Percentiles rank a stretch among this genome's conserved stretches.
phyloP scores from a whole-genome alignment of 1,140 invertebrate genomes.

The Doryteuthis pealeii region DNA sequence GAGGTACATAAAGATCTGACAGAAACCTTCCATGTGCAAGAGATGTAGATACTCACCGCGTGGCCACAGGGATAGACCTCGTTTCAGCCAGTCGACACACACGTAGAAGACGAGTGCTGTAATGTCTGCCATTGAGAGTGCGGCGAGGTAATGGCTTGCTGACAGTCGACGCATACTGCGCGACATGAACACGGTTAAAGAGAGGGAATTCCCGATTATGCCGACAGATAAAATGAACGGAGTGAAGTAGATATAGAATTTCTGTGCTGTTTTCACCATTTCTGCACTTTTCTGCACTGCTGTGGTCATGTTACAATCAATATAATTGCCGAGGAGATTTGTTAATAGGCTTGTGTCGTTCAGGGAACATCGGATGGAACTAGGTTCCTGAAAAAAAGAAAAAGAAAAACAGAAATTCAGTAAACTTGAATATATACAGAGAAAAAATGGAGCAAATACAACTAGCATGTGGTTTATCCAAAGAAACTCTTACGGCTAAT shows the following conservation, averaged over 20 bases:
- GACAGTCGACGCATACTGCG: constrained; percentile 43
- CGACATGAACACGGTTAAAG: constrained; percentile 45
- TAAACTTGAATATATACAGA: too few relatives aligned
- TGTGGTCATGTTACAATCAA: background rate
- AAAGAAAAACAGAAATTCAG: too few relatives aligned
- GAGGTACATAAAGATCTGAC: constrained; percentile 45
- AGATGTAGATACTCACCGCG: constrained; percentile 18
- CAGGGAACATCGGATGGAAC: too few relatives aligned
- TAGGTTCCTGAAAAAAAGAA: too few relatives aligned
- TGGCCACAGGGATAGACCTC: constrained; percentile 26
- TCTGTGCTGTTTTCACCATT: constrained; percentile 16
- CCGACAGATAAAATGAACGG: constrained; percentile 43
- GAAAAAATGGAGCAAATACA: too few relatives aligned
- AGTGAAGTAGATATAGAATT: constrained; percentile 41
- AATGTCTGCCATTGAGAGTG: constrained; percentile 46
- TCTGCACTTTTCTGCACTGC: background rate
- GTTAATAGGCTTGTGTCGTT: too few relatives aligned
- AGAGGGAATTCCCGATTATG: constrained; percentile 43
- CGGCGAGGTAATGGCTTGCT: constrained; percentile 47
- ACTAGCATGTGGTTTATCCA: too few relatives aligned
- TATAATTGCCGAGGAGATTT: too few relatives aligned
- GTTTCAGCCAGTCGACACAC: constrained; percentile 43
- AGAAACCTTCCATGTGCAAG: constrained; percentile 41
- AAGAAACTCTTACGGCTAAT: too few relatives aligned
- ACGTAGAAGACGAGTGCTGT: constrained; percentile 45